Conservation (phyloP, 2,888 invertebrate genomes). For the Callinectes sapidus region DNA sequence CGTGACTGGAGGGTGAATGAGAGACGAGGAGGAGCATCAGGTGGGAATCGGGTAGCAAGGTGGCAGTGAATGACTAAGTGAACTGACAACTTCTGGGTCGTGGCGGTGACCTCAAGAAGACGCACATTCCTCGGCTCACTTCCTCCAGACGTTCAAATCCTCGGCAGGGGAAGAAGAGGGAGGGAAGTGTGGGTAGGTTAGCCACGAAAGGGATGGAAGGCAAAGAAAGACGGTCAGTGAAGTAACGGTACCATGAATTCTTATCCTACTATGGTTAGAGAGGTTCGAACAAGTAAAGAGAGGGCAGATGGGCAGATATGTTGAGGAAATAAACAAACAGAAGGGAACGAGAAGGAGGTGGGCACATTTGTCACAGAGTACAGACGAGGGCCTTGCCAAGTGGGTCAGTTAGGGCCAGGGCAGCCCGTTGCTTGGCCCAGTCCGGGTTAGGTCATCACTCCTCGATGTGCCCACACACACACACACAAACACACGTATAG, state of each 20-base stretch:
- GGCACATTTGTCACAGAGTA: neutral
- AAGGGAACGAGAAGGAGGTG: neutral
- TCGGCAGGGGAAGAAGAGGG: neutral
- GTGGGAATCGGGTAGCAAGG: neutral
- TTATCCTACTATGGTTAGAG: neutral
- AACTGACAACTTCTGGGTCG: neutral
- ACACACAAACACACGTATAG: neutral
- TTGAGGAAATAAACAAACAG: neutral
- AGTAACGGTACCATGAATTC: neutral
- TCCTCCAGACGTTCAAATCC: neutral
- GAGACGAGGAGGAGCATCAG: neutral
- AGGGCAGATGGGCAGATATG: neutral
- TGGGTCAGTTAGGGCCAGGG: conserved; percentile 20
- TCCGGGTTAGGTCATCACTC: neutral
- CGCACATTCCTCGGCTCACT: neutral
- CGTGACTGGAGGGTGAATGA: neutral
- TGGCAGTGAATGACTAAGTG: neutral
- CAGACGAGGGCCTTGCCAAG: neutral
- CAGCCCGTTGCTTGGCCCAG: conserved; percentile 1
- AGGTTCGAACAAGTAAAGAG: neutral
- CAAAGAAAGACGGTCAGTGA: neutral
- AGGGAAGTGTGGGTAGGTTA: neutral
- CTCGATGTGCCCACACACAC: neutral
- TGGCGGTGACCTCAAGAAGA: neutral
- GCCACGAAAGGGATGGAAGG: neutral